These are phyloP conservation scores for Aradophagus sp. DNA, from an alignment of 1,140 invertebrate genomes.

Conservation along the genomic window DNA sequence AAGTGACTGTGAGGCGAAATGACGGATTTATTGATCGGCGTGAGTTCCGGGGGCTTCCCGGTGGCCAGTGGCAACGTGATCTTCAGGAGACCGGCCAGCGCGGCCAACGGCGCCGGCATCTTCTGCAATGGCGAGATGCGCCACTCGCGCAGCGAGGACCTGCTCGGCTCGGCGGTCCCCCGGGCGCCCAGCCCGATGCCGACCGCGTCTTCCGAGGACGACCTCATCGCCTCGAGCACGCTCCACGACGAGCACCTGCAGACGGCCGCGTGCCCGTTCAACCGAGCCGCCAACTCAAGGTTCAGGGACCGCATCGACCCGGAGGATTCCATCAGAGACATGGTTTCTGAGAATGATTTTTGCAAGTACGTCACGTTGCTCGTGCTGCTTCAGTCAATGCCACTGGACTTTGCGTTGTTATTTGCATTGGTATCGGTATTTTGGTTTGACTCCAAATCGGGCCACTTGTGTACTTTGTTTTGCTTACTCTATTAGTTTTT, in stretches of 20 bases:
- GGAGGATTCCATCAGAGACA: slow-evolving; percentile 79
- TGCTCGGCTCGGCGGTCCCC: slow-evolving; percentile 59
- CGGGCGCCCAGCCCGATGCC: slow-evolving; percentile 63
- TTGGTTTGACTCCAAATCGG: no score
- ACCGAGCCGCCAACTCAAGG: slow-evolving; percentile 29
- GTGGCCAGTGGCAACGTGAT: slow-evolving; percentile 55
- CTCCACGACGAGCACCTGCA: slow-evolving; percentile 57
- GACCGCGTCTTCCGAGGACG: slow-evolving; percentile 69
- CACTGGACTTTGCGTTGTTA: no score
- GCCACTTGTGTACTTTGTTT: no score
- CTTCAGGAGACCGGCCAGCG: slow-evolving; percentile 47
- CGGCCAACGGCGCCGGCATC: slow-evolving; percentile 31
- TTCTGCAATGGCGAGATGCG: slow-evolving; percentile 70
- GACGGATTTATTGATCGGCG: slow-evolving; percentile 69
- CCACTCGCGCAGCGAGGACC: slow-evolving; percentile 69
- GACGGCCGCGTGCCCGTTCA: slow-evolving; percentile 28
- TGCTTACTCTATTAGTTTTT: no score
- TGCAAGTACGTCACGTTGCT: slow-evolving; percentile 79
- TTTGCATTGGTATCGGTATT: no score
- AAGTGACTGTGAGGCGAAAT: slow-evolving; percentile 41
- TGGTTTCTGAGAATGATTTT: slow-evolving; percentile 80
- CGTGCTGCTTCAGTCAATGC: no score
- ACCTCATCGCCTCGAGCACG: slow-evolving; percentile 70
- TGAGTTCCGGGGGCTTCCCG: slow-evolving; percentile 52
- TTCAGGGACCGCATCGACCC: slow-evolving; percentile 76